Evolutionary conservation across 2,113 vertebrate genomes (phyloP).

Genomic region (Anarhynchus alexandrinus): DNA sequence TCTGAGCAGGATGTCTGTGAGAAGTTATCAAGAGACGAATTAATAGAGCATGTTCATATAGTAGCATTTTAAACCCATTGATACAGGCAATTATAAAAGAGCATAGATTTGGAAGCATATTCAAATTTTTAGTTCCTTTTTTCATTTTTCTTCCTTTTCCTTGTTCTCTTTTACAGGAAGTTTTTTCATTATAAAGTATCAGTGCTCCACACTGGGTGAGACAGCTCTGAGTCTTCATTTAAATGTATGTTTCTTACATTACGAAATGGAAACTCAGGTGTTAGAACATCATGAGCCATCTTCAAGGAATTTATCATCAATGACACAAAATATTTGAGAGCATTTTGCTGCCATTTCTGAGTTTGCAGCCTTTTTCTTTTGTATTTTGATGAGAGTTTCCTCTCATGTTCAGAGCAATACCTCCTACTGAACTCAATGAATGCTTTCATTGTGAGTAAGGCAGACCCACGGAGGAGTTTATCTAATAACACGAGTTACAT

Average conservation of each 20-base stretch:
- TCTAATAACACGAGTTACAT: neutral
- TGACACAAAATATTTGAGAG: neutral
- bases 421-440: neutral
- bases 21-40: neutral
- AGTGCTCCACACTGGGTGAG: neutral
- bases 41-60: neutral
- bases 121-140: fast-evolving
- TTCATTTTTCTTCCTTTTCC: neutral
- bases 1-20: neutral
- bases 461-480: neutral
- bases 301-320: neutral
- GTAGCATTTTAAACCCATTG: neutral
- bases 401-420: neutral
- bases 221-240: neutral
- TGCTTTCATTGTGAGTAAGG: neutral
- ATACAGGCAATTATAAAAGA: neutral
- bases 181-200: neutral
- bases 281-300: neutral
- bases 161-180: neutral
- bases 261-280: neutral
- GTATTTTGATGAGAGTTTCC: neutral
- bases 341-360: neutral
- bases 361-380: neutral
- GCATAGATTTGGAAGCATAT: neutral
- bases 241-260: neutral